A percentile compares a stretch with the other conserved stretches of the same genome.
These are phyloP conservation scores for Zingel zingel DNA, from an alignment of 2,113 vertebrate genomes.

Conservation along the genomic window DNA sequence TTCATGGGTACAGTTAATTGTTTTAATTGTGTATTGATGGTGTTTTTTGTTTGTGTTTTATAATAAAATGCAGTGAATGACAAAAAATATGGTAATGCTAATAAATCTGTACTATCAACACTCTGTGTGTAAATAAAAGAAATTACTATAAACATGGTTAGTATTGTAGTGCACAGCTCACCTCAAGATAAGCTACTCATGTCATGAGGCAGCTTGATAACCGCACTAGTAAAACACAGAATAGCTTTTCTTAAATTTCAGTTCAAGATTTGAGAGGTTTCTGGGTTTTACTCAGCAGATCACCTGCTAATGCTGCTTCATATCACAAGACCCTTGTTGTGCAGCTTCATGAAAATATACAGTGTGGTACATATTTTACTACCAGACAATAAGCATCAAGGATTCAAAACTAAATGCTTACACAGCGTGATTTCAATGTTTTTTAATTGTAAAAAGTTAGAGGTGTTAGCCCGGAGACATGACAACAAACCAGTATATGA, in stretches of 20 bases:
- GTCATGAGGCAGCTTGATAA: neutral
- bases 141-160: neutral
- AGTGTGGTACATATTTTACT: neutral
- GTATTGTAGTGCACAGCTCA: neutral
- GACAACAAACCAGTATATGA: neutral
- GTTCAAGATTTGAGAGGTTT: neutral
- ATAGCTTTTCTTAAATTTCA: neutral
- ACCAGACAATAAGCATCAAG: neutral
- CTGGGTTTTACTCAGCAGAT: slow-evolving; percentile 25
- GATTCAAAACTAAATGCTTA: neutral
- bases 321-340: neutral
- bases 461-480: neutral
- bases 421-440: neutral
- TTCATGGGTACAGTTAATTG: slow-evolving; percentile 33
- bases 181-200: neutral
- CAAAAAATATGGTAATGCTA: slow-evolving; percentile 43
- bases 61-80: slow-evolving; percentile 58
- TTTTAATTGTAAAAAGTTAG: neutral
- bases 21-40: slow-evolving; percentile 53
- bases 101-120: slow-evolving; percentile 64
- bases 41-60: slow-evolving; percentile 49
- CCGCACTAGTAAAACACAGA: neutral
- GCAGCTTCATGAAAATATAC: neutral
- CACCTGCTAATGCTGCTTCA: neutral
- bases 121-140: slow-evolving; percentile 2